Conservation (phyloP, 2,888 invertebrate genomes). For the Protonemura montana region DNA sequence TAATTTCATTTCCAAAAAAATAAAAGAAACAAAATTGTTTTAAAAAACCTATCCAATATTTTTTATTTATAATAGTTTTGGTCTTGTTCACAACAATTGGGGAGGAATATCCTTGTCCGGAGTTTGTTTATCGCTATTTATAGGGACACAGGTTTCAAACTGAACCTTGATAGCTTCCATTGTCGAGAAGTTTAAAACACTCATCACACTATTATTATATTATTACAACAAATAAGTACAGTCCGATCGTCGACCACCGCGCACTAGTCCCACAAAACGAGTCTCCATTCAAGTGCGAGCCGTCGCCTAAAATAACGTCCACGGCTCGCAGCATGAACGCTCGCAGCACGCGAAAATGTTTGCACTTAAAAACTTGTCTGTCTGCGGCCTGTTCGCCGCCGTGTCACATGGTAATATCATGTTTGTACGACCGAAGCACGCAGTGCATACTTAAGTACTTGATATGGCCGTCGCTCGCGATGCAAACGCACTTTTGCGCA, state of each 20-base stretch:
- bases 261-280: not conserved
- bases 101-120: slow-evolving; percentile 12
- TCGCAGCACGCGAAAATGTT: not conserved
- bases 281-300: not conserved
- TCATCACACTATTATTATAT: slow-evolving; percentile 46
- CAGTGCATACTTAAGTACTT: not conserved
- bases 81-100: slow-evolving; percentile 48
- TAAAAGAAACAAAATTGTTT: slow-evolving; percentile 47
- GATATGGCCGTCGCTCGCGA: not conserved
- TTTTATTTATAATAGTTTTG: slow-evolving; percentile 40
- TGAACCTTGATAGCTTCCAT: slow-evolving; percentile 29
- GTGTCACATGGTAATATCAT: not conserved
- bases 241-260: not conserved
- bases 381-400: not conserved
- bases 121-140: not conserved
- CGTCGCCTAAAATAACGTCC: not conserved
- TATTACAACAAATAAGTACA: slow-evolving; percentile 49
- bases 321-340: not conserved
- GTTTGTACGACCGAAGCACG: not conserved
- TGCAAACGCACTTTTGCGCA: not conserved
- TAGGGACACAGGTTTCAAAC: not conserved
- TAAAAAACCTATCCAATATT: slow-evolving; percentile 46
- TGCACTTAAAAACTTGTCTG: not conserved
- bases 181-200: slow-evolving; percentile 50
- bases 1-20: slow-evolving; percentile 44